phyloP scores from a whole-genome alignment of 2,113 vertebrate species.

The Scophthalmus maximus region DNA sequence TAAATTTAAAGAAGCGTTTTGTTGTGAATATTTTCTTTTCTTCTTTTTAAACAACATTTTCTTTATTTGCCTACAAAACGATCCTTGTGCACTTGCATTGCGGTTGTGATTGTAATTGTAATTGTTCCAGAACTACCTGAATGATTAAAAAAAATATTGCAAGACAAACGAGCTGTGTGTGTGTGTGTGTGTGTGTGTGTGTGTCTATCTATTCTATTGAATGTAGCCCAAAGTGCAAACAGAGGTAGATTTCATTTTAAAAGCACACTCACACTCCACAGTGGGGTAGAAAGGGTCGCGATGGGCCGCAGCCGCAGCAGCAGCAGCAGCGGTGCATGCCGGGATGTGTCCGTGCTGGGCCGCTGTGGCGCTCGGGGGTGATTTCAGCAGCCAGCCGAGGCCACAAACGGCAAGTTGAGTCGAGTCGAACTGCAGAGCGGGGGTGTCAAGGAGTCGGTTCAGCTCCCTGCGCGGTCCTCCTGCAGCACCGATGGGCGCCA shows the following conservation, averaged over 20 bases:
- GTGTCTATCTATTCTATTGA: conserved; percentile 15
- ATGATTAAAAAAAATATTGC: conserved; percentile 51
- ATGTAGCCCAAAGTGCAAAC: conserved; percentile 11
- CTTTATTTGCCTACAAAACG: neutral
- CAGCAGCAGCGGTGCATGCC: conserved; percentile 47
- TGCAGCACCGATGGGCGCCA: conserved; percentile 41
- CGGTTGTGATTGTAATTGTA: neutral
- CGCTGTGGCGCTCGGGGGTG: conserved; percentile 12
- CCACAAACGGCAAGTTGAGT: conserved; percentile 28
- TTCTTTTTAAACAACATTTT: too few species aligned
- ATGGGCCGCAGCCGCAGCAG: too few species aligned
- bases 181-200: conserved; percentile 7
- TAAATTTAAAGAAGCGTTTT: too few species aligned
- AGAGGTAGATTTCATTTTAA: conserved; percentile 20
- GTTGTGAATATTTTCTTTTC: too few species aligned
- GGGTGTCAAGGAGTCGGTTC: conserved; percentile 33
- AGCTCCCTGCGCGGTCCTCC: conserved; percentile 10
- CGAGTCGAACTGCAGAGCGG: neutral
- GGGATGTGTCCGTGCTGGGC: conserved; percentile 33
- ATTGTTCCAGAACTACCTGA: conserved; percentile 24
- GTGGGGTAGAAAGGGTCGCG: neutral
- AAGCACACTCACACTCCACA: neutral
- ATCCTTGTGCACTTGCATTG: neutral
- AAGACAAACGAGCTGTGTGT: conserved; percentile 53
- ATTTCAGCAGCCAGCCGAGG: conserved; percentile 23